These are phyloP conservation scores for Clarias fuscus DNA, from an alignment of 2,797 vertebrate species.

Conservation along the genomic window DNA sequence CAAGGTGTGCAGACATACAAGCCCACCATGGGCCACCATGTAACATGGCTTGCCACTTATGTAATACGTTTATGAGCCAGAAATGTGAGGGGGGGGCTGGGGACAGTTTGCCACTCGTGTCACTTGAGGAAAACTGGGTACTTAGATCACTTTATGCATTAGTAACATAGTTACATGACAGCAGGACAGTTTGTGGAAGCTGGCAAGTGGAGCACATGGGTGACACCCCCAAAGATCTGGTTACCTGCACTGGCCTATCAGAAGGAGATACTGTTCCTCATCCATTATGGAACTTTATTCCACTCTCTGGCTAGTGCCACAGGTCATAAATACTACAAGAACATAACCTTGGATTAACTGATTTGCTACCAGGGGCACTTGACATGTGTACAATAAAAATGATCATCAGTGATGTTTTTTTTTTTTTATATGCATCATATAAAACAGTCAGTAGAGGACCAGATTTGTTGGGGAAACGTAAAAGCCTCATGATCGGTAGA, in stretches of 20 bases:
- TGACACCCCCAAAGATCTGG: conserved; percentile 77
- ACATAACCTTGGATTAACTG: conserved; percentile 52
- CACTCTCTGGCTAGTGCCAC: conserved; percentile 75
- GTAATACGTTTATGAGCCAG: not conserved
- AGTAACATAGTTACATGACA: conserved; percentile 65
- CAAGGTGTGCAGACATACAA: conserved; percentile 10
- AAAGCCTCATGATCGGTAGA: not conserved
- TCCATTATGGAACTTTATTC: conserved; percentile 96
- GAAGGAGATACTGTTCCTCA: conserved; percentile 78
- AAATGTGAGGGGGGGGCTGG: not conserved
- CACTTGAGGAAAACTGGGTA: conserved; percentile 4
- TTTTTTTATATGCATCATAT: conserved; percentile 14
- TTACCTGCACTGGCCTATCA: conserved; percentile 85
- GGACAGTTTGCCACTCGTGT: not conserved
- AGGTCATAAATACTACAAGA: conserved; percentile 58
- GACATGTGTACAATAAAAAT: not conserved
- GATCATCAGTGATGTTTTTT: conserved; percentile 21
- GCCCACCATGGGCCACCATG: not conserved
- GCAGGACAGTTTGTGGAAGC: conserved; percentile 68
- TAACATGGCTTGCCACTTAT: not conserved
- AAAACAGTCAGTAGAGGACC: not conserved
- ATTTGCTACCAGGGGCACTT: conserved; percentile 37
- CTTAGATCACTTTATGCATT: conserved; percentile 52
- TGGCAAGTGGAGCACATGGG: conserved; percentile 67
- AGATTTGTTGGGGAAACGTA: not conserved